Evolutionary conservation across 1,140 invertebrate species (phyloP), one percentile per base, ranked within the genome.

Genomic region (Apolygus lucorum): DNA sequence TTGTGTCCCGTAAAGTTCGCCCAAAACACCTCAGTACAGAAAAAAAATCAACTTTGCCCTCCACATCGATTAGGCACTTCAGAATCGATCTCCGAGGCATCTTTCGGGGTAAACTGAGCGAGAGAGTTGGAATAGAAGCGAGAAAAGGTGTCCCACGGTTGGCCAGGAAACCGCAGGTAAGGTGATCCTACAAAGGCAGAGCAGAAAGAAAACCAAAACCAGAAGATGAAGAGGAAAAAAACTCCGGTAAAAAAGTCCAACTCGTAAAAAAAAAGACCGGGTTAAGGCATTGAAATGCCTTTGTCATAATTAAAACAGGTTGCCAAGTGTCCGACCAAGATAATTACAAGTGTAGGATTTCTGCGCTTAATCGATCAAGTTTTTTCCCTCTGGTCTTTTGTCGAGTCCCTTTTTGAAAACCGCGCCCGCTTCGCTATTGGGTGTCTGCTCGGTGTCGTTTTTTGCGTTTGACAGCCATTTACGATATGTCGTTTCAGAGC

Each of bases 261-360:
- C 13, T 8, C 54, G 13, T 14, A 4, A 59, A 24, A 59, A 17
- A 4, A 59, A 59, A 59, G 22, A 59, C 4, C 13, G 54, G 22
- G 54, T 59, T 22, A 22, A 59, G 22, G 54, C 54, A 59, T 59
- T 59, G 54, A 59, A 21, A 59, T 59, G 22, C 54, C 54, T 14
- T 22, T 22, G 54, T 59, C 54, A 59, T 59, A 59, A 59, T 59
- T 59, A 59, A 59, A 59, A 59, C 54, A 59, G 54, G 54, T 59
- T 22, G 54, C 54, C 54, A 59, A 59, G 54, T 59, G 54, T 59
- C 54, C 54, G 22, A 59, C 54, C 54, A 17, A 21, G 54, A 59
- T 59, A 22, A 59, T 59, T 59, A 59, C 54, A 59, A 59, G 54
- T 59, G 54, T 59, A 59, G 54, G 54, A 59, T 59, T 59, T 59